phyloP scores from a whole-genome alignment of 2,113 vertebrate genomes.

The Dasypus novemcinctus region DNA sequence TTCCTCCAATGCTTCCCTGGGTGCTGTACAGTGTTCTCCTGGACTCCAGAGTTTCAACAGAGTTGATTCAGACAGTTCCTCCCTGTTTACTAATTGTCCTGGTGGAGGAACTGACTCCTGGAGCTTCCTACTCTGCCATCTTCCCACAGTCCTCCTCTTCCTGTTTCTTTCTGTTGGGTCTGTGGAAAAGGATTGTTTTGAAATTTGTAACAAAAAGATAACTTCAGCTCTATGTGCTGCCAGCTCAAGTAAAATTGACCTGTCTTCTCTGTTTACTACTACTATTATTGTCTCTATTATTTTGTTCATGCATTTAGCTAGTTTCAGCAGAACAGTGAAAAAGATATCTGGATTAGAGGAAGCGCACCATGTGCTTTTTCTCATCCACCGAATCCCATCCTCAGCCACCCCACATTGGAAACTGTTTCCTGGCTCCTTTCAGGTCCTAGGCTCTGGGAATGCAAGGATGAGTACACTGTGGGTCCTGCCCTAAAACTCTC shows the following conservation, averaged over 20 bases:
- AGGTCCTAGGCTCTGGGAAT: neutral
- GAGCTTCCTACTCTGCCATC: too few species aligned
- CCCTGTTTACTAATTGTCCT: too few species aligned
- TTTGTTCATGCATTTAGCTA: neutral
- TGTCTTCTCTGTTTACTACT: neutral
- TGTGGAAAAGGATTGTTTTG: slow-evolving; percentile 8
- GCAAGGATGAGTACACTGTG: neutral
- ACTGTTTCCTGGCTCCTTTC: neutral
- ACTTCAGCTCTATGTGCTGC: neutral
- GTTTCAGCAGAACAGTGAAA: neutral
- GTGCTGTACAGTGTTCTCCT: too few species aligned
- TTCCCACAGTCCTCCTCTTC: neutral
- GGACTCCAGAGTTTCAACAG: too few species aligned
- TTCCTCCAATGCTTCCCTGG: too few species aligned
- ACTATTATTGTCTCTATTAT: neutral
- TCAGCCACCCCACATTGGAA: neutral
- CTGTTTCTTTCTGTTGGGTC: slow-evolving; percentile 29
- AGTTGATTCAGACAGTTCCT: too few species aligned
- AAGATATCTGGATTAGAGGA: neutral
- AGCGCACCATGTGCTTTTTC: neutral
- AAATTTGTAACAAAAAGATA: slow-evolving; percentile 24
- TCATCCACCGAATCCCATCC: neutral
- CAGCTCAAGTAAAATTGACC: neutral
- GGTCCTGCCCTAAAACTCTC: neutral
- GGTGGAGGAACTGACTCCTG: too few species aligned